Conservation (phyloP, 64 coral and sea anemone species). For the Montipora capricornis region DNA sequence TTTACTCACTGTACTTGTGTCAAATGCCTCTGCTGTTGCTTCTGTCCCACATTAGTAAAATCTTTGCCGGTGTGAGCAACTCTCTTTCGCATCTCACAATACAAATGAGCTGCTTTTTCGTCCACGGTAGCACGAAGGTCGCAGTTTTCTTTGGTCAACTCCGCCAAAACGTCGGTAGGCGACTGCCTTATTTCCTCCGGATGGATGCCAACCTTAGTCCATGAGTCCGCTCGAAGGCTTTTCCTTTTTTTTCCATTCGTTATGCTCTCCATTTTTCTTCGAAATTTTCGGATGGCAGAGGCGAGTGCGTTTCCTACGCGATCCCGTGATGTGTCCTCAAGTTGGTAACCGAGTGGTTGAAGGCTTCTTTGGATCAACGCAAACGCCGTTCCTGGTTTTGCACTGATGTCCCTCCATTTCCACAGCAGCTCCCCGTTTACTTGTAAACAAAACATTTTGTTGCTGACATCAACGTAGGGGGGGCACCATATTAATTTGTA, state of each 20-base stretch:
- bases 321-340: neutral
- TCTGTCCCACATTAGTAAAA: neutral
- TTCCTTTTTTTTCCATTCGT: neutral
- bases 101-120: neutral
- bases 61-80: neutral
- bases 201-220: neutral
- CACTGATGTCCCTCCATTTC: neutral
- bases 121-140: neutral
- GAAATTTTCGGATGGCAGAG: neutral
- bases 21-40: neutral
- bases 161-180: neutral
- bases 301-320: constrained; percentile 3
- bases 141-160: neutral
- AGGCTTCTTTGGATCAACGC: constrained; percentile 2
- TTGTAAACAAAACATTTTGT: constrained; percentile 9
- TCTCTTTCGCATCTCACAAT: neutral
- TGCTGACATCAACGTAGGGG: neutral
- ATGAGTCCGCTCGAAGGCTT: neutral
- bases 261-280: neutral
- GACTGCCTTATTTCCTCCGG: neutral
- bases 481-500: constrained; percentile 21
- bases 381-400: neutral
- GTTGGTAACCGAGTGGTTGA: constrained; percentile 19
- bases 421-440: constrained; percentile 12
- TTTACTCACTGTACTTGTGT: neutral